phyloP scores from a whole-genome alignment of 2,797 vertebrate species.

The Meda fulgida region DNA sequence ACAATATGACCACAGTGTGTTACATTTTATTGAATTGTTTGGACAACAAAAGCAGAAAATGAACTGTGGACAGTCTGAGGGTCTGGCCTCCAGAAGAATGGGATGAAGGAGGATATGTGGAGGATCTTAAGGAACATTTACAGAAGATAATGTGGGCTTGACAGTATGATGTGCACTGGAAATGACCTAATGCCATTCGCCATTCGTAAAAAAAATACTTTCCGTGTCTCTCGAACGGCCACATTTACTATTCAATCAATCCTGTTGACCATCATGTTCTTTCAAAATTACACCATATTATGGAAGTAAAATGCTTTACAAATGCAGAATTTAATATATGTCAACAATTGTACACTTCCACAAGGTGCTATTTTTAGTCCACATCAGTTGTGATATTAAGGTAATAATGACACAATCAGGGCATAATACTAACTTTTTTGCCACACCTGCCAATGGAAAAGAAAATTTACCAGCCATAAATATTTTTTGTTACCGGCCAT shows the following conservation, averaged over 20 bases:
- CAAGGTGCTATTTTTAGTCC: neutral
- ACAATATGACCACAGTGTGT: constrained; percentile 58
- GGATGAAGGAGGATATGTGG: neutral
- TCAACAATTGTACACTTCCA: neutral
- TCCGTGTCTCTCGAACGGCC: neutral
- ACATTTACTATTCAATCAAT: neutral
- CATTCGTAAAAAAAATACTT: too few relatives aligned
- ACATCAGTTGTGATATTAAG: neutral
- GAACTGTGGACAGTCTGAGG: constrained; percentile 1
- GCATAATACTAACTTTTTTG: neutral
- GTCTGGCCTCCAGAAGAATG: constrained; percentile 11
- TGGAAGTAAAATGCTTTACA: neutral
- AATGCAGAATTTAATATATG: neutral
- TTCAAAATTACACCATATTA: neutral
- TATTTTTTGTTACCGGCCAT: too few relatives aligned
- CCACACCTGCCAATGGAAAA: neutral
- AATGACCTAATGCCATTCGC: constrained; percentile 51
- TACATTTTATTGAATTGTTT: constrained; percentile 57
- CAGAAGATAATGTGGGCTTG: constrained; percentile 58
- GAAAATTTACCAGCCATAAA: too few relatives aligned
- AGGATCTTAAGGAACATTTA: constrained; percentile 17
- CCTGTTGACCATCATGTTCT: neutral
- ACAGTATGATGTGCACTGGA: constrained; percentile 25
- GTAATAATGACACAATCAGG: neutral
- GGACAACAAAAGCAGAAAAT: constrained; percentile 40